phyloP scores from a whole-genome alignment of 2,888 invertebrate species.

The Acanthosepion esculentum region DNA sequence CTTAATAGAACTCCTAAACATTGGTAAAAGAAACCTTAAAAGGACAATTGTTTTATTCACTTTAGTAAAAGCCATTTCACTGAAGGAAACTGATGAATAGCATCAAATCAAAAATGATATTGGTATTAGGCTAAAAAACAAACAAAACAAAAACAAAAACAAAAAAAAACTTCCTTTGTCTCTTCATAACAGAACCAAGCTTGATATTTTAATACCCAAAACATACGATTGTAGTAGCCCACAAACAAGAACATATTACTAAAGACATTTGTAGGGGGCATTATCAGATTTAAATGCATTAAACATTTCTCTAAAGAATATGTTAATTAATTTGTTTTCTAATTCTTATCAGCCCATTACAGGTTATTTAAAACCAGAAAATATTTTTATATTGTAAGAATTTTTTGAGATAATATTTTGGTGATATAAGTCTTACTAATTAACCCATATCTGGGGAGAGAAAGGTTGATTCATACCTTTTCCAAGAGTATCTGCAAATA shows the following conservation, averaged over 20 bases:
- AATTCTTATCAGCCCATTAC: no score
- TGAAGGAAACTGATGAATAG: background rate
- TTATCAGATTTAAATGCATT: no score
- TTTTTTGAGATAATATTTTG: no score
- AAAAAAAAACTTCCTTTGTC: background rate
- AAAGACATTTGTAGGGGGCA: no score
- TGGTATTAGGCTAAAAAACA: background rate
- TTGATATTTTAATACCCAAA: background rate
- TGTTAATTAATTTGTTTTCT: no score
- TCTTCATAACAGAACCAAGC: background rate
- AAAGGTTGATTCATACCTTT: no score
- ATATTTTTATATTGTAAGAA: no score
- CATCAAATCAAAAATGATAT: background rate
- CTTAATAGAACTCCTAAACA: background rate
- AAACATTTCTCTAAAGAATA: no score
- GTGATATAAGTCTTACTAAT: no score
- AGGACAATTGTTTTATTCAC: background rate
- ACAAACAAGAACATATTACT: background rate
- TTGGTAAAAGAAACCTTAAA: constrained; percentile 33
- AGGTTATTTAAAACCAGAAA: no score
- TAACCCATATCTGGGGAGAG: no score
- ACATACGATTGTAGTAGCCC: background rate
- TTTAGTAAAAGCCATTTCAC: background rate
- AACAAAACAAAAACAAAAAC: background rate
- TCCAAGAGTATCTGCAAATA: no score